Evolutionary conservation across 64 coral and sea anemone species (phyloP), one percentile per base, ranked within the genome.

Genomic region (Montipora cactus): DNA sequence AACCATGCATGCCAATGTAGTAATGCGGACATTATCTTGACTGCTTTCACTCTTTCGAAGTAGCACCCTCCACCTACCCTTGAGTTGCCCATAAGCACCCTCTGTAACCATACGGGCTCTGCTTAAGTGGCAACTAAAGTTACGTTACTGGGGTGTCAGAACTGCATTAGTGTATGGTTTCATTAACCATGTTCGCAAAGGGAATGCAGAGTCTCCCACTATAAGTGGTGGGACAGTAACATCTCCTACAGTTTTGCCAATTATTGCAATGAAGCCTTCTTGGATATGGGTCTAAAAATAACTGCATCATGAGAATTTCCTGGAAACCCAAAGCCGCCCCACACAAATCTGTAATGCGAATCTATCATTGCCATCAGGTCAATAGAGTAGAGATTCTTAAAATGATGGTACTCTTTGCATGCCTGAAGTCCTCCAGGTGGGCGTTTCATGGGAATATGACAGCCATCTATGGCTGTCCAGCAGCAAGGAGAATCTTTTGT

Each of bases 361-460:
- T 90, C 88, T 4, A 90, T 58, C 51, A 90, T 61, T 19, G 21
- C 88, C 77, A 90, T 90, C 76, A 90, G 59, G 0, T 79, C 61
- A 48, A 90, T 49, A 1, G 22, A 67, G 73, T 79, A 90, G 61
- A 67, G 79, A 69, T 68, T 90, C 72, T 90, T 90, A 64, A 90
- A 90, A 44, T 90, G 79, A 59, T 90, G 53, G 21, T 90, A 90
- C 47, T 79, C 88, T 79, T 77, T 89, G 5, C 21, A 52, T 45
- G 76, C 50, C 47, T 78, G 15, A 16, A 47, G 55, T n/a, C 88
- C 75, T 79, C 88, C 88, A 44, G 88, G 75, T 66, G 76, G 75
- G 51, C 88, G 79, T 51, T 90, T 55, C 52, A 90, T 90, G 13
- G 88, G 88, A 22, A 90, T 90, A 18, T 90, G 76, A 45, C 88